phyloP scores from a whole-genome alignment of 2,113 vertebrate genomes.

The Scytalopus superciliaris region DNA sequence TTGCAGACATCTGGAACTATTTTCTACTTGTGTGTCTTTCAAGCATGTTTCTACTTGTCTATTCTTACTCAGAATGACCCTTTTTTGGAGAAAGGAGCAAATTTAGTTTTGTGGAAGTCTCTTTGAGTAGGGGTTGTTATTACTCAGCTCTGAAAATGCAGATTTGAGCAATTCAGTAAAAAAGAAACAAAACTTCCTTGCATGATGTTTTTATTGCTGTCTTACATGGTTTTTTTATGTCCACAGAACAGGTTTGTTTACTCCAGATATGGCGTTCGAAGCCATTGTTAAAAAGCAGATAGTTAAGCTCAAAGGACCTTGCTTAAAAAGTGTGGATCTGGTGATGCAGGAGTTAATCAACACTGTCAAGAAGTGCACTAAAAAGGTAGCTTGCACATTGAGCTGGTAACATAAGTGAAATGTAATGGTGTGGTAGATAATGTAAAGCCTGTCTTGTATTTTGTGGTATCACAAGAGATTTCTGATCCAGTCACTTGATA shows the following conservation, averaged over 20 bases:
- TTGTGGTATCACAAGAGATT: background rate
- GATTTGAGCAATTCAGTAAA: background rate
- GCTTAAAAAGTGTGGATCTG: constrained; percentile 81
- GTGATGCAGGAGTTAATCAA: constrained; percentile 82
- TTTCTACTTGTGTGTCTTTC: background rate
- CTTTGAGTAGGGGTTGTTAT: background rate
- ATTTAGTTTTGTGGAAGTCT: background rate
- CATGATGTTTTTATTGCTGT: background rate
- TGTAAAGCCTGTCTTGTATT: background rate
- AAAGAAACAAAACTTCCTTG: background rate
- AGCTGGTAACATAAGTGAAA: background rate
- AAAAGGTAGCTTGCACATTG: constrained; percentile 68
- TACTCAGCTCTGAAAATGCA: background rate
- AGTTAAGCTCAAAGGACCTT: constrained; percentile 81
- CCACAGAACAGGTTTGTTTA: constrained; percentile 80
- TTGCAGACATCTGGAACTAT: background rate
- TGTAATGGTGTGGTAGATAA: background rate
- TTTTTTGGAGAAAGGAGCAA: background rate
- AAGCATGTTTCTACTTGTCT: background rate
- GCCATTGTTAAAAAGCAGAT: constrained; percentile 84
- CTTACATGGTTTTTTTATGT: constrained; percentile 15
- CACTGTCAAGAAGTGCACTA: constrained; percentile 81
- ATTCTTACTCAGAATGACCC: background rate
- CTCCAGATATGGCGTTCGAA: constrained; percentile 82
- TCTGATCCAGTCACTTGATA: background rate